A percentile compares a stretch with the other conserved stretches of the same genome.
Conservation (phyloP, 1,140 invertebrate genomes). For the Hyphantria cunea region DNA sequence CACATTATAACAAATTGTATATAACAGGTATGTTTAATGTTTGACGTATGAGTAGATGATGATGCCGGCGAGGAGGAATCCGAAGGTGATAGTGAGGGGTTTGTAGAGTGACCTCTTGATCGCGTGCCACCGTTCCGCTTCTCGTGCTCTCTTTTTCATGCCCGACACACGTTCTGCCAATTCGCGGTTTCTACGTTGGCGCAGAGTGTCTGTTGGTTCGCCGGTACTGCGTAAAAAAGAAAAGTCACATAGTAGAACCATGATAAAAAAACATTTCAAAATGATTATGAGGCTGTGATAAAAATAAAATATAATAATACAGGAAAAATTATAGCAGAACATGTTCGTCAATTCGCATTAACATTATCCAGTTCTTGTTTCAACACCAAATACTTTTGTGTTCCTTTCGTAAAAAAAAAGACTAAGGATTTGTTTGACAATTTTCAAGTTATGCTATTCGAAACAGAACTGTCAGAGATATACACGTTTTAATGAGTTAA, state of each 20-base stretch:
- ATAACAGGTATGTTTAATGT: neutral
- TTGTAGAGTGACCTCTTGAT: constrained; percentile 82
- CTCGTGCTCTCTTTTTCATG: constrained; percentile 79
- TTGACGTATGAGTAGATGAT: constrained; percentile 68
- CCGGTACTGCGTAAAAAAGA: constrained; percentile 22
- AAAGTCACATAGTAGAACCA: neutral
- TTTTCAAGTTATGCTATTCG: too few species aligned
- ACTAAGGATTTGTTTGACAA: too few species aligned
- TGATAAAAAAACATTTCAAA: neutral
- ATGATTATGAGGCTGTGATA: too few species aligned
- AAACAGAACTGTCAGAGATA: too few species aligned
- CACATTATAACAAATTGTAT: too few species aligned
- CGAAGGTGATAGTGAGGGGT: constrained; percentile 79
- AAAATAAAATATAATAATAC: too few species aligned
- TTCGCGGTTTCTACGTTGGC: constrained; percentile 53
- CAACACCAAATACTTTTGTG: too few species aligned
- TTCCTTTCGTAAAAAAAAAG: too few species aligned
- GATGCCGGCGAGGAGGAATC: constrained; percentile 71
- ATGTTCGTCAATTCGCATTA: too few species aligned
- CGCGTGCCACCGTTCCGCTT: constrained; percentile 77
- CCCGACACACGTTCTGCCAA: constrained; percentile 72
- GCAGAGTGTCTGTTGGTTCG: constrained; percentile 40
- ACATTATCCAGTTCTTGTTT: too few species aligned
- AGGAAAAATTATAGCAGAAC: too few species aligned
- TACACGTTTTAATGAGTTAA: too few species aligned